These are phyloP conservation scores for Festucalex cinctus DNA, from an alignment of 2,113 vertebrate genomes.

Conservation along the genomic window DNA sequence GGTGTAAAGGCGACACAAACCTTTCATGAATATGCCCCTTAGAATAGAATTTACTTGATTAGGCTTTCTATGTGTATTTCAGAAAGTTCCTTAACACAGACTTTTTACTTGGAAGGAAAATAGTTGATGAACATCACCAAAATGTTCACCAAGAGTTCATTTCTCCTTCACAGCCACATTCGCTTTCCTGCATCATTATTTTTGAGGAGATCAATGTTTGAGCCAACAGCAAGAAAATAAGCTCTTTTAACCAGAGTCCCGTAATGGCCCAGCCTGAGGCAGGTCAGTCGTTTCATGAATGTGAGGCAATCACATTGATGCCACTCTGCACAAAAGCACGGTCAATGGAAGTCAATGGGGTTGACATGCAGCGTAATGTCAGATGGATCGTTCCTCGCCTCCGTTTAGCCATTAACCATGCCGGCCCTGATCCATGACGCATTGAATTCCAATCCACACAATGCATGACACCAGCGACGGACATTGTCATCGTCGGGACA, in stretches of 20 bases:
- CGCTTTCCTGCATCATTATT: background rate
- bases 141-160: conserved; percentile 19
- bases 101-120: background rate
- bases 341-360: conserved; percentile 53
- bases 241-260: conserved; percentile 27
- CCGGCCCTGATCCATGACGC: conserved; percentile 34
- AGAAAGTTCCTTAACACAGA: background rate
- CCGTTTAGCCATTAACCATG: conserved; percentile 52
- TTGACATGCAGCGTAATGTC: conserved; percentile 51
- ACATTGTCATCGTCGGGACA: conserved; percentile 29
- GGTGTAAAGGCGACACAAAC: no score
- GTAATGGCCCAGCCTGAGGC: conserved; percentile 34
- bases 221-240: conserved; percentile 29
- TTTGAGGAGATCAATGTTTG: conserved; percentile 37
- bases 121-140: background rate
- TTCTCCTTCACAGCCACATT: conserved; percentile 11
- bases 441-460: conserved; percentile 53
- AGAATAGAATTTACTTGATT: background rate
- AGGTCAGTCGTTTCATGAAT: conserved; percentile 26
- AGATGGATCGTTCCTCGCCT: conserved; percentile 41
- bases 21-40: no score
- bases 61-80: background rate
- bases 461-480: conserved; percentile 32
- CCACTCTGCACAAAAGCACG: conserved; percentile 45
- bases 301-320: conserved; percentile 38